phyloP scores from a whole-genome alignment of 2,113 vertebrate species.

The Pan paniscus region DNA sequence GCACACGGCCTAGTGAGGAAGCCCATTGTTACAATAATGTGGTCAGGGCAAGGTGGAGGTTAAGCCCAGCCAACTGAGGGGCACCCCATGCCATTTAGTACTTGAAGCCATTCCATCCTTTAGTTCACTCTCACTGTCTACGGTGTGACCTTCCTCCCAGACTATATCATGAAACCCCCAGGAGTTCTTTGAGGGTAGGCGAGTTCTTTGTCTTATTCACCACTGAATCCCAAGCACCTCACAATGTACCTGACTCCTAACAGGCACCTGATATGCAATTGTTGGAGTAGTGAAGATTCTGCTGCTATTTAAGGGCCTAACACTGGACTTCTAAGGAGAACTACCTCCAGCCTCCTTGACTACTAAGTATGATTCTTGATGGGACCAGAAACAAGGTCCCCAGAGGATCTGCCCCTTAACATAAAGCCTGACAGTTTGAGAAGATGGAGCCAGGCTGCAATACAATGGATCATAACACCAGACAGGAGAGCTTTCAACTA shows the following conservation, averaged over 20 bases:
- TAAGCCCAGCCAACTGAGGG: background rate
- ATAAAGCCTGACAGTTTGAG: background rate
- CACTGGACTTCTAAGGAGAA: background rate
- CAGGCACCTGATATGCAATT: background rate
- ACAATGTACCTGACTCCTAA: background rate
- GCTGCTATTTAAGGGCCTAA: background rate
- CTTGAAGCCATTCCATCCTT: background rate
- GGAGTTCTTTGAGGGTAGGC: background rate
- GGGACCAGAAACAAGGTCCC: background rate
- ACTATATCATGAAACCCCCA: background rate
- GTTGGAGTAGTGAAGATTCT: background rate
- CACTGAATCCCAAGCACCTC: background rate
- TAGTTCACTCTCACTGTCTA: background rate
- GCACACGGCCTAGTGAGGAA: background rate
- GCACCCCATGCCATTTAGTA: background rate
- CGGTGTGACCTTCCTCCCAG: background rate
- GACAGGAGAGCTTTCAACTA: background rate
- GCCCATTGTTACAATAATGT: accelerated
- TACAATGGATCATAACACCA: accelerated
- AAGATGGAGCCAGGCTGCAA: background rate
- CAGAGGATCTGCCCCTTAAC: background rate
- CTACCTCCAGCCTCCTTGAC: background rate
- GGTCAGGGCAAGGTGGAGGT: too few relatives aligned
- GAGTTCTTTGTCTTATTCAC: background rate
- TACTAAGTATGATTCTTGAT: background rate